Evolutionary conservation across 2,113 vertebrate species (phyloP).

Genomic region (Caloenas nicobarica): DNA sequence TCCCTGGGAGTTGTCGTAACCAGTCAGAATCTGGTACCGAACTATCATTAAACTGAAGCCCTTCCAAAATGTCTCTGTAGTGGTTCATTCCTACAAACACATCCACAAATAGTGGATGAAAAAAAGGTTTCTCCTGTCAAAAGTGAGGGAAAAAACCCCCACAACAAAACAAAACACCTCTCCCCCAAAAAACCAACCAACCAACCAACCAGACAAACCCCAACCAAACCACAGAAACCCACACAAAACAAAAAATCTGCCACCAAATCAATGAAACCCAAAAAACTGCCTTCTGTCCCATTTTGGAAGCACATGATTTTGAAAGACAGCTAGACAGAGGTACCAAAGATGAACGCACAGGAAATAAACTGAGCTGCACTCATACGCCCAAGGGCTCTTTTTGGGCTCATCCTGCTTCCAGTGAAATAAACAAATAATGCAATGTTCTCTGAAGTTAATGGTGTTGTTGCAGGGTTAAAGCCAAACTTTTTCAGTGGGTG

Average conservation of each 20-base stretch:
- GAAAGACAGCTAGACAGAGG: not conserved
- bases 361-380: not conserved
- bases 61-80: not conserved
- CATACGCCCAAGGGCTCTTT: not conserved
- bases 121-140: not conserved
- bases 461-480: not conserved
- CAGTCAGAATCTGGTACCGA: not conserved
- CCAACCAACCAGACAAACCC: not conserved
- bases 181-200: not conserved
- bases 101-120: fast-evolving
- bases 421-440: not conserved
- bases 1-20: not conserved
- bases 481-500: not conserved
- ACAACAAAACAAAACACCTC: too few relatives aligned
- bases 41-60: not conserved
- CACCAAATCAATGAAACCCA: too few relatives aligned
- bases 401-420: not conserved
- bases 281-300: not conserved
- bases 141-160: not conserved
- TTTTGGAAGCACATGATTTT: not conserved
- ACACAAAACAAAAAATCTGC: not conserved
- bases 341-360: not conserved
- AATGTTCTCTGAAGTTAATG: not conserved
- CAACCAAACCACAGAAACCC: not conserved
- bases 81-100: not conserved